A percentile compares a stretch with the other conserved stretches of the same genome.
These are phyloP conservation scores for Balanococcus diminutus DNA, from an alignment of 2,888 invertebrate species.

Conservation along the genomic window DNA sequence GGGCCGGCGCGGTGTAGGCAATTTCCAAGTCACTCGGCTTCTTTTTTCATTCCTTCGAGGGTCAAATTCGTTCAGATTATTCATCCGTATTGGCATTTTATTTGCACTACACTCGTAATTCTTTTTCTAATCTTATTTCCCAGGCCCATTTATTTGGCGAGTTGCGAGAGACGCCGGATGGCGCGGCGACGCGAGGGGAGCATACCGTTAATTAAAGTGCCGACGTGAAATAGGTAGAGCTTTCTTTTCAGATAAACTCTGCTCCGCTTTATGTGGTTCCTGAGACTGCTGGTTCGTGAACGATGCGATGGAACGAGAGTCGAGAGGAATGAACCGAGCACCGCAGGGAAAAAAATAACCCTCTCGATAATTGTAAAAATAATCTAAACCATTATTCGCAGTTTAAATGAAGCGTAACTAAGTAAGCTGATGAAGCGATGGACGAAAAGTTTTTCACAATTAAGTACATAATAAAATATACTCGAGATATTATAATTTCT, in stretches of 20 bases:
- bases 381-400: neutral
- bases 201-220: neutral
- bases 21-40: neutral
- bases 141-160: neutral
- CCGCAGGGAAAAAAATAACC: neutral
- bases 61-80: neutral
- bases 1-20: neutral
- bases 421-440: constrained; percentile 3
- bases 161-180: neutral
- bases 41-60: neutral
- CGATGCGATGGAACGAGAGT: no score
- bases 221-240: neutral
- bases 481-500: constrained; percentile 21
- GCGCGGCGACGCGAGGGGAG: neutral
- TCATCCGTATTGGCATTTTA: neutral
- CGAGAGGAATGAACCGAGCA: neutral
- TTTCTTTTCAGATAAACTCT: neutral
- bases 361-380: constrained; percentile 17
- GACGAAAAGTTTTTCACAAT: constrained; percentile 16
- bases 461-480: constrained; percentile 17
- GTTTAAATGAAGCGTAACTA: neutral
- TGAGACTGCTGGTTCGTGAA: neutral
- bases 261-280: neutral
- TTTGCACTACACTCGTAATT: constrained; percentile 7
- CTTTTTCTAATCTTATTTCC: constrained; percentile 38